Percentiles rank a stretch among this genome's conserved stretches.
Conservation (phyloP, 1,140 invertebrate species). For the Anoplophora glabripennis region DNA sequence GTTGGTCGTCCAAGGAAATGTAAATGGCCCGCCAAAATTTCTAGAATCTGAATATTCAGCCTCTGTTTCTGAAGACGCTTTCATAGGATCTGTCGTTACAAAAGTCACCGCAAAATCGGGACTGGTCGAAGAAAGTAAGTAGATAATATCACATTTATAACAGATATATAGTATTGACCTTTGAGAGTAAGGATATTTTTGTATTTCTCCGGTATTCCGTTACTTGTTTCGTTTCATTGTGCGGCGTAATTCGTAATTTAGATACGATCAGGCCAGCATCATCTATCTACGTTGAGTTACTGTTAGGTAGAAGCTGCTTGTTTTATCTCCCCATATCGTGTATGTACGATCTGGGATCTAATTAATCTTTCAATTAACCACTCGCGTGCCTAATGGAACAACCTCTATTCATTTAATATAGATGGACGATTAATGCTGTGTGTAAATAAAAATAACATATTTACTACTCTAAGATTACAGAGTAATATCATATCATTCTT, state of each 20-base stretch:
- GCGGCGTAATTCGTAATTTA: neutral
- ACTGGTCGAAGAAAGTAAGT: constrained; percentile 53
- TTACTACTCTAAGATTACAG: neutral
- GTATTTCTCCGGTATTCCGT: neutral
- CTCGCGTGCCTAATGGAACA: too few relatives aligned
- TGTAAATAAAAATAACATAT: neutral
- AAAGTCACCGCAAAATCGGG: constrained; percentile 73
- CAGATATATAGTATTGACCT: too few relatives aligned
- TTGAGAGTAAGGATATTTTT: too few relatives aligned
- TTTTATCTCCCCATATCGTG: too few relatives aligned
- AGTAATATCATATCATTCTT: neutral
- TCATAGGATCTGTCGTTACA: constrained; percentile 71
- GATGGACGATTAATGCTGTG: too few relatives aligned
- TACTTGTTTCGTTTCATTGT: neutral
- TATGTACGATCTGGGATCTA: too few relatives aligned
- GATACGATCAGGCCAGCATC: neutral
- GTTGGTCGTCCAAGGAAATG: constrained; percentile 68
- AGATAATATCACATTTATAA: too few relatives aligned
- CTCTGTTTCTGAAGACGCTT: constrained; percentile 76
- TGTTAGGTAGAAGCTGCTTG: neutral
- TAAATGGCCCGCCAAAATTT: constrained; percentile 80
- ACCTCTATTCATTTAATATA: too few relatives aligned
- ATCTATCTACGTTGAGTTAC: constrained; percentile 2
- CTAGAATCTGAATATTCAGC: constrained; percentile 70
- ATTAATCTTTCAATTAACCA: too few relatives aligned